phyloP scores from a whole-genome alignment of 2,797 vertebrate species.

The Steatocranus sp. region DNA sequence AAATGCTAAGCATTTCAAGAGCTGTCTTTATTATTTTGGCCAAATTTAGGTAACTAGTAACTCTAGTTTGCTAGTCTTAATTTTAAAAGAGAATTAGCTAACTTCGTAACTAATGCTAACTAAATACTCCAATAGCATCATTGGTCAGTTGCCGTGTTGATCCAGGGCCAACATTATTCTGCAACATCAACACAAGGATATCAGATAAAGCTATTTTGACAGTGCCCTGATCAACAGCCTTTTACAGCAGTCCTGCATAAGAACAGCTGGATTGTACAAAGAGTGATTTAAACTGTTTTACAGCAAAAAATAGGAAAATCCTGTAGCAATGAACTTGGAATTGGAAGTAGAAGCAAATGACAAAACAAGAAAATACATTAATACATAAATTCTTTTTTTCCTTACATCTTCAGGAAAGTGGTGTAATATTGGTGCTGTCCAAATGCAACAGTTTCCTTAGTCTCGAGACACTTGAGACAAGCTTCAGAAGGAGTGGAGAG shows the following conservation, averaged over 20 bases:
- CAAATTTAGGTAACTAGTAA: neutral
- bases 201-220: neutral
- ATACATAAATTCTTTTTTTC: slow-evolving; percentile 24
- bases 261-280: neutral
- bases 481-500: slow-evolving; percentile 4
- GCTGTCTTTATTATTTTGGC: neutral
- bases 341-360: neutral
- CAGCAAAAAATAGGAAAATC: slow-evolving; percentile 33
- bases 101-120: neutral
- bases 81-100: neutral
- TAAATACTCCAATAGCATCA: neutral
- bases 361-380: neutral
- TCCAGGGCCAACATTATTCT: neutral
- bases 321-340: neutral
- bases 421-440: slow-evolving; percentile 31
- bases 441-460: slow-evolving; percentile 45
- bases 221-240: slow-evolving; percentile 8
- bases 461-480: slow-evolving; percentile 22
- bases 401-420: slow-evolving; percentile 25
- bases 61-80: neutral
- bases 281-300: slow-evolving; percentile 9
- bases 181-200: neutral
- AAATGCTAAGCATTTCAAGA: neutral
- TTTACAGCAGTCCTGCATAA: neutral
- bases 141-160: neutral